Evolutionary conservation across 2,797 vertebrate species (phyloP), one percentile per base, ranked within the genome.

Genomic region (Tachyglossus aculeatus): DNA sequence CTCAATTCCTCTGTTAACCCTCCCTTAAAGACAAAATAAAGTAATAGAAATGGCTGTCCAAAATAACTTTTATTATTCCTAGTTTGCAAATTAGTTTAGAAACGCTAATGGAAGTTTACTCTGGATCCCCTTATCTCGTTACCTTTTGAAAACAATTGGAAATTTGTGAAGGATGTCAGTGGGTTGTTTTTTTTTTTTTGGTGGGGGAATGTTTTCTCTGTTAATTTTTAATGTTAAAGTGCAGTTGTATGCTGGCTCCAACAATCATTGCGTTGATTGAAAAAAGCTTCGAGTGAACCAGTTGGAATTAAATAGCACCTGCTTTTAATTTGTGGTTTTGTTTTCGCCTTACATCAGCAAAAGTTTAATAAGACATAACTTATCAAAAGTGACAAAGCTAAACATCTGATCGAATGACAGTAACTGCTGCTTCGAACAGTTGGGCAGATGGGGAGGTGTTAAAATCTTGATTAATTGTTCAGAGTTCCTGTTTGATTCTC

Each of bases 391-490:
- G 82, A 70, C 73, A 74, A 59, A 38, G 78, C 81, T 77, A 77
- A 78, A 78, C 83, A 83, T 52, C 80, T 78, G 80, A 74, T 74
- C 67, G 72, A 61, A 82, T 93, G 91, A 93, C 88, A 91, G 90
- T 91, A 89, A 91, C 90, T 81, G 53, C 67, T 83, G 89, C 88
- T 87, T 86, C 74, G 72, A 90, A 89, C 89, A 85, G 85, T 91
- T 92, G 89, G 77, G 92, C 94, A 95, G 94, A 95, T 95, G 94
- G 90, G 92, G 90, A 94, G 91, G 93, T 95, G 94, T 96, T 95
- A 94, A 89, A 87, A 93, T 90, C 92, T 93, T 94, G 94, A 95
- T 95, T 94, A 94, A 94, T 95, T 91, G 91, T 94, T 92, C 92
- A 91, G 87, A 89, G 57, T 59, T 80, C 67, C 55, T 71, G 63